These are phyloP conservation scores for Danionella cerebrum DNA, from an alignment of 2,113 vertebrate species.

Conservation along the genomic window DNA sequence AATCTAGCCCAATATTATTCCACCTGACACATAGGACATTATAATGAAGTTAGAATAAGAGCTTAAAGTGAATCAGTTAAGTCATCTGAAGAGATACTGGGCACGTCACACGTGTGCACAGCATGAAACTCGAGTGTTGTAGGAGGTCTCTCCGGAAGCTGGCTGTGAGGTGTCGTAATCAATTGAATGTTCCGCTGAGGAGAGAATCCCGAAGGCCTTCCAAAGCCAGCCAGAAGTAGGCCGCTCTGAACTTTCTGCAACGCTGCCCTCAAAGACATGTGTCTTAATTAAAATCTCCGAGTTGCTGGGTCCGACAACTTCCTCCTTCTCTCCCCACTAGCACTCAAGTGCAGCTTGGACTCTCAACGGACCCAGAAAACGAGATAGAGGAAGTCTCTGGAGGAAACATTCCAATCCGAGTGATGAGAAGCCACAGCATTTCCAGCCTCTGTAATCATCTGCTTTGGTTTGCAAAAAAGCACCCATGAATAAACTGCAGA, in stretches of 20 bases:
- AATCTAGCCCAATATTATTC: background rate
- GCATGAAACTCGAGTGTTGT: constrained; percentile 2
- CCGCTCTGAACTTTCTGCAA: constrained; percentile 26
- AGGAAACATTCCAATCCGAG: background rate
- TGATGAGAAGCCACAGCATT: background rate
- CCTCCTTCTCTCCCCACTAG: background rate
- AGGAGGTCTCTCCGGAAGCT: constrained; percentile 24
- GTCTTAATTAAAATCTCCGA: constrained; percentile 36
- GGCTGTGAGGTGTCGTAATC: constrained; percentile 27
- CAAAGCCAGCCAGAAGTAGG: constrained; percentile 25
- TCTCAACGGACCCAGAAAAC: background rate
- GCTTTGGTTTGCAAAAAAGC: background rate
- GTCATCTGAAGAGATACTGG: background rate
- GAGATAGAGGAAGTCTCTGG: background rate
- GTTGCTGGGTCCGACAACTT: constrained; percentile 24
- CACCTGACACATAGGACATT: background rate
- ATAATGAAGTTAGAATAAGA: constrained; percentile 5
- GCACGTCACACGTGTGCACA: constrained; percentile 18
- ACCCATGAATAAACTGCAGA: background rate
- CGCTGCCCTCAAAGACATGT: constrained; percentile 26
- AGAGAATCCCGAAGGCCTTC: constrained; percentile 15
- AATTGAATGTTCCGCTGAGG: constrained; percentile 20
- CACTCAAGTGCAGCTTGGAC: background rate
- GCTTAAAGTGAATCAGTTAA: background rate
- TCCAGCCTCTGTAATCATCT: background rate